These are phyloP conservation scores for Drosophila picticornis DNA, from an alignment of 2,888 invertebrate species.

Conservation along the genomic window DNA sequence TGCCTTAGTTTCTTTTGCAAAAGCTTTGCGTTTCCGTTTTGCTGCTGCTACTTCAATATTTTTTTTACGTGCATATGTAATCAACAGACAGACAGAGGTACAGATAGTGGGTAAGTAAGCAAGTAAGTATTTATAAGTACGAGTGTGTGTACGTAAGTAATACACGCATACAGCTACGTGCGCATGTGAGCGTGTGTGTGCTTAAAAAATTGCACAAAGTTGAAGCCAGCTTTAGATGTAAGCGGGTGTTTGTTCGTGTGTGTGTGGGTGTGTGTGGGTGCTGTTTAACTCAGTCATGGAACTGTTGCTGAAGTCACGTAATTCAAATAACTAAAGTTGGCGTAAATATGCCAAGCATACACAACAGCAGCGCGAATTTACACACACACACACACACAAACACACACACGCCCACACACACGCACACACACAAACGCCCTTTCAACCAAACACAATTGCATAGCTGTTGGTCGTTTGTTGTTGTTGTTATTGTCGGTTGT, in stretches of 20 bases:
- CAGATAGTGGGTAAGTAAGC: slow-evolving; percentile 23
- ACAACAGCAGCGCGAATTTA: slow-evolving; percentile 55
- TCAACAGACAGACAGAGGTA: slow-evolving; percentile 62
- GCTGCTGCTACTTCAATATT: slow-evolving; percentile 53
- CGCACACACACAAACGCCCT: slow-evolving; percentile 48
- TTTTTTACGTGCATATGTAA: slow-evolving; percentile 76
- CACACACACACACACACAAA: slow-evolving; percentile 8
- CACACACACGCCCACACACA: slow-evolving; percentile 14
- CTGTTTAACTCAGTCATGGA: slow-evolving; percentile 72
- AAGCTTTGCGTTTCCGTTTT: slow-evolving; percentile 4
- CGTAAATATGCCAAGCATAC: slow-evolving; percentile 80
- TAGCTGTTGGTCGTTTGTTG: slow-evolving; percentile 31
- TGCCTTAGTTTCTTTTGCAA: slow-evolving; percentile 7
- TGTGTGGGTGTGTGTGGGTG: slow-evolving; percentile 26
- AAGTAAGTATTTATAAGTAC: slow-evolving; percentile 65
- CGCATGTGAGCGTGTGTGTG: slow-evolving; percentile 31
- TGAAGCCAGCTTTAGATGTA: slow-evolving; percentile 39
- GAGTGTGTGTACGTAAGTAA: slow-evolving; percentile 70
- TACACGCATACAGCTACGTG: slow-evolving; percentile 46
- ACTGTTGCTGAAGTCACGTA: slow-evolving; percentile 83
- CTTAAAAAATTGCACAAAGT: slow-evolving; percentile 59
- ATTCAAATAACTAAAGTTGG: slow-evolving; percentile 83
- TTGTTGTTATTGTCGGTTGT: slow-evolving; percentile 27
- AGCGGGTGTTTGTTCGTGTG: slow-evolving; percentile 22
- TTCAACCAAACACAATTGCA: slow-evolving; percentile 59